These are phyloP conservation scores for Heliconius melpomene DNA, from an alignment of 1,140 invertebrate genomes.

Conservation along the genomic window DNA sequence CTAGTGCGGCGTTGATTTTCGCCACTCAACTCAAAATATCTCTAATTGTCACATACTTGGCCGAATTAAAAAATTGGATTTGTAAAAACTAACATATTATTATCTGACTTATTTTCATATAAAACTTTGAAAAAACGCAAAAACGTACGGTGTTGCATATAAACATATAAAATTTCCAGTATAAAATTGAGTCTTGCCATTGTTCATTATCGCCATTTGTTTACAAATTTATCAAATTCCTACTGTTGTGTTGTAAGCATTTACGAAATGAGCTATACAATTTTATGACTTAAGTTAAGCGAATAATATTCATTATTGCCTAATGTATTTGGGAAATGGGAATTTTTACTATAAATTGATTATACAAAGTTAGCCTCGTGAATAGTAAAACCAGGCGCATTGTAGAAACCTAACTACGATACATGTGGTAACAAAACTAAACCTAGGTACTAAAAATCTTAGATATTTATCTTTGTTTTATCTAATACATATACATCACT, in stretches of 20 bases:
- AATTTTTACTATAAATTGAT: not conserved
- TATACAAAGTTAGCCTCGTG: not conserved
- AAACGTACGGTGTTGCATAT: not conserved
- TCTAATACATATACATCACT: too few relatives aligned
- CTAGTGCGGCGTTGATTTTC: too few relatives aligned
- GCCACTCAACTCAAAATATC: too few relatives aligned
- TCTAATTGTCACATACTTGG: too few relatives aligned
- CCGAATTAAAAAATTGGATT: too few relatives aligned
- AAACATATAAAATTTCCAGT: not conserved
- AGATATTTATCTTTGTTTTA: too few relatives aligned
- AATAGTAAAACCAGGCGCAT: not conserved
- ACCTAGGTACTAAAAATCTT: too few relatives aligned
- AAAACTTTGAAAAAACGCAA: too few relatives aligned
- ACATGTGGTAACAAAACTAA: too few relatives aligned
- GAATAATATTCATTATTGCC: not conserved
- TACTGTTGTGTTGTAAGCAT: not conserved
- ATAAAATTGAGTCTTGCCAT: not conserved
- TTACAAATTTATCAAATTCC: constrained; percentile 5
- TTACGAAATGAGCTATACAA: not conserved
- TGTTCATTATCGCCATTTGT: not conserved
- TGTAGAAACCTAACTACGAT: too few relatives aligned
- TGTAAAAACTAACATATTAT: too few relatives aligned
- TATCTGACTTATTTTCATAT: too few relatives aligned
- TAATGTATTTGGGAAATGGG: not conserved
- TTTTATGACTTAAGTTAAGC: not conserved